A percentile compares a stretch with the other conserved stretches of the same genome.
Conservation (phyloP, 2,797 vertebrate species). For the Parauchenoglanis punctatus region DNA sequence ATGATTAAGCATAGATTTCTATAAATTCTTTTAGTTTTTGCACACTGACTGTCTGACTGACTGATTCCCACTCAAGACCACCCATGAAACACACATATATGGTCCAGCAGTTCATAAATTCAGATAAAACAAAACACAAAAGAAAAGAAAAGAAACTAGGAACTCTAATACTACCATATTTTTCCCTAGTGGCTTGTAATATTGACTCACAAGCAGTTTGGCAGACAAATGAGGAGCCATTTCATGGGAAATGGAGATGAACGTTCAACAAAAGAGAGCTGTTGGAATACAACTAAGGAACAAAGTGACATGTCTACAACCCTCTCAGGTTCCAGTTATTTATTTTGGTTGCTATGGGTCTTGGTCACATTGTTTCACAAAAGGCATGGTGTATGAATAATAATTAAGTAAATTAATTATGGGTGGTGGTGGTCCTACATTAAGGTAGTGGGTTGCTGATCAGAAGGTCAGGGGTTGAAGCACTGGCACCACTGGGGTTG, state of each 20-base stretch:
- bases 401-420: background rate
- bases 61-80: background rate
- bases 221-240: background rate
- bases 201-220: background rate
- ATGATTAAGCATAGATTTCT: background rate
- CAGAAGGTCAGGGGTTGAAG: background rate
- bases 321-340: background rate
- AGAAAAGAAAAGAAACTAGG: background rate
- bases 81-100: background rate
- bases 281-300: background rate
- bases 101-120: conserved; percentile 1
- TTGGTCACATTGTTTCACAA: background rate
- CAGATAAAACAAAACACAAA: background rate
- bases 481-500: background rate
- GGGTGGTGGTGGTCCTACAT: too few species aligned
- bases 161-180: background rate
- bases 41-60: background rate
- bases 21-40: background rate
- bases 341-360: background rate
- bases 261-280: background rate
- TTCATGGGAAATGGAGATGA: background rate
- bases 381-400: background rate
- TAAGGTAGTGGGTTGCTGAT: background rate
- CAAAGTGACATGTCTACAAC: background rate
- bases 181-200: background rate